Base-by-base conservation (phyloP, 2,888 invertebrate genomes). In the Merodon equestris region DNA sequence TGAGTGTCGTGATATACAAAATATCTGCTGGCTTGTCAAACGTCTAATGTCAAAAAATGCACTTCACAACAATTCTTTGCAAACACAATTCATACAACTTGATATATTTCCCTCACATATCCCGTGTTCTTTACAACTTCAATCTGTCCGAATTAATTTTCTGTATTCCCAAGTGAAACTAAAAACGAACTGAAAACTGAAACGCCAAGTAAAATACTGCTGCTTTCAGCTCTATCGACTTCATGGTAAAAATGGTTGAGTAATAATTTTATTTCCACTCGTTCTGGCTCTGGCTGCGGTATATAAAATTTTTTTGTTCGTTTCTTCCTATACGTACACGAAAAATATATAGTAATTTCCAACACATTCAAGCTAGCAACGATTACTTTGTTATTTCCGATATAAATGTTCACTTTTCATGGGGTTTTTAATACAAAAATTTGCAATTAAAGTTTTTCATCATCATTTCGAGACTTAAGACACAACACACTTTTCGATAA, bases 221-320 rank as follows among this genome's bases (percentile, higher is more conserved):
- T 74, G 67, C 56, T 53, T 68, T 74, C 56, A 74, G 56, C 61
- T 67, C 19, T 34, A 60, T 47, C 60, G 57, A 27, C 63, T 70
- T 70, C 75, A 75, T 70, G 63, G 68, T 70, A 75, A 70, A 75
- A 75, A 68, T 53, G 70, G 75, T 75, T 75, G 75, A 70, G 75
- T 75, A 75, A 75, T 70, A 63, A 75, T 70, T 75, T 75, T 74
- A 67, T 68, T 75, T 66, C 66, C 73, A 67, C 66, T 73, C 67
- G 58, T 42, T 66, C 58, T 61, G 48, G 18, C 48, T 66, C 58
- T 61, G 48, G 18, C 67, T 63, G 50, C 64, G 47, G 72, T 73
- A 73, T 73, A 60, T 73, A 71, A 53, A 64, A 9, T 17, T 66
- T 53, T 64, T 74, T 67, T 60, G 56, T 67, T 74, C 61, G 45